Conservation (phyloP, 2,888 invertebrate species). For the Tinea semifulvella region DNA sequence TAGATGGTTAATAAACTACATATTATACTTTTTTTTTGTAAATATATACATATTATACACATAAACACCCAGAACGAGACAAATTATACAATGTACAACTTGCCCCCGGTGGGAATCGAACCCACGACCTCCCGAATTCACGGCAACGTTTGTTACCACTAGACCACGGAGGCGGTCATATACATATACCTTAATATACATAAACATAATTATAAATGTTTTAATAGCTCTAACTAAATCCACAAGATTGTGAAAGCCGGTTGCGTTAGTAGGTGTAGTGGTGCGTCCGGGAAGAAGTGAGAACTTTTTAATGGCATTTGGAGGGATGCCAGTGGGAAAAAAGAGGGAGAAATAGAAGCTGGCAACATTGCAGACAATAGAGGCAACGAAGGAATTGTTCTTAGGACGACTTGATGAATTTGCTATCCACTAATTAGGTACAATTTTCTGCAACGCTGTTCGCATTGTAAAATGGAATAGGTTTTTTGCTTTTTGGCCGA, state of each 20-base stretch:
- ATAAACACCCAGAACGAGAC: too few relatives aligned
- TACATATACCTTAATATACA: too few relatives aligned
- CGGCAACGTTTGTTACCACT: too few relatives aligned
- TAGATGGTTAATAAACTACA: too few relatives aligned
- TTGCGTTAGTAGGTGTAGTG: slow-evolving; percentile 13
- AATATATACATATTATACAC: too few relatives aligned
- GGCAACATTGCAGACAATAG: slow-evolving; percentile 13
- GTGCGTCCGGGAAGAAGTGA: slow-evolving; percentile 23
- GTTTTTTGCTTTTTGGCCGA: too few relatives aligned
- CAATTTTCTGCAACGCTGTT: neutral
- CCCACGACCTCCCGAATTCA: too few relatives aligned
- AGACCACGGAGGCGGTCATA: too few relatives aligned
- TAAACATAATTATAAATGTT: neutral
- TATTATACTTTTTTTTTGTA: too few relatives aligned
- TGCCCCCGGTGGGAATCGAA: too few relatives aligned
- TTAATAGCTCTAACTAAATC: neutral
- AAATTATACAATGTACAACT: too few relatives aligned
- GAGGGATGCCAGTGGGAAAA: slow-evolving; percentile 26
- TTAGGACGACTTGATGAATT: slow-evolving; percentile 5
- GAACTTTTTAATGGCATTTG: slow-evolving; percentile 31
- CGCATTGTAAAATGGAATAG: too few relatives aligned
- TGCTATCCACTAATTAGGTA: slow-evolving; percentile 3
- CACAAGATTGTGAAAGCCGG: neutral
- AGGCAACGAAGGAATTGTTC: slow-evolving; percentile 1
- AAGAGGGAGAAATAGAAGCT: slow-evolving; percentile 18